These are phyloP conservation scores for Panzeria rudis DNA, from an alignment of 2,888 invertebrate genomes.

Conservation along the genomic window DNA sequence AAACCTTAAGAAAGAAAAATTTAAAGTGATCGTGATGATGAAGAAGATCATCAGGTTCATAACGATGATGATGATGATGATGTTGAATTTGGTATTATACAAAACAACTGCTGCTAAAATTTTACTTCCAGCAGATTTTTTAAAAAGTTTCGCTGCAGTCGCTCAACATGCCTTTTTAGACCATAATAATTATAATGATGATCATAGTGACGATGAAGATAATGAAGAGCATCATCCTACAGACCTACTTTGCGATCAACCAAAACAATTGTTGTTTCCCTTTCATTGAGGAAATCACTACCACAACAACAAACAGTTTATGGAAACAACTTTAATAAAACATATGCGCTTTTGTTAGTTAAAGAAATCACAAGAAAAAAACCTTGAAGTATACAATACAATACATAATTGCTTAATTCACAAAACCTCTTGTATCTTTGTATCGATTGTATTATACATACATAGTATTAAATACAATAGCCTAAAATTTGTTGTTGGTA, in stretches of 20 bases:
- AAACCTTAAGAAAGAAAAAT: conserved; percentile 28
- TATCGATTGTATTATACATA: too few relatives aligned
- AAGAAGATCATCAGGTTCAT: conserved; percentile 20
- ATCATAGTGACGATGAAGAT: conserved; percentile 55
- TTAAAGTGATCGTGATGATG: conserved; percentile 62
- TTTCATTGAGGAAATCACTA: conserved; percentile 77
- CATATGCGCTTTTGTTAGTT: conserved; percentile 61
- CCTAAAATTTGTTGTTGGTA: too few relatives aligned
- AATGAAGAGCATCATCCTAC: conserved; percentile 70
- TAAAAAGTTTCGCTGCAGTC: not conserved
- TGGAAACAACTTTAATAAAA: conserved; percentile 43
- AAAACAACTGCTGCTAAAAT: conserved; percentile 1
- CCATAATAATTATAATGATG: conserved; percentile 13
- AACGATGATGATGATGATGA: conserved; percentile 1
- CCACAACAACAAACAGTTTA: conserved; percentile 23
- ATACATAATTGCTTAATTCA: too few relatives aligned
- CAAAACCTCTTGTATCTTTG: too few relatives aligned
- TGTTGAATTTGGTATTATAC: not conserved
- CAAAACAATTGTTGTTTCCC: conserved; percentile 75
- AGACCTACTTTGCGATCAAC: conserved; percentile 69
- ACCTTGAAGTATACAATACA: conserved; percentile 60
- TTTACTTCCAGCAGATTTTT: conserved; percentile 30
- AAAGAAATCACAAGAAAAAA: conserved; percentile 49
- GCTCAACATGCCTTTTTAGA: not conserved
- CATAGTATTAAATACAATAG: too few relatives aligned